Percentiles rank a stretch among this genome's conserved stretches.
These are phyloP conservation scores for Acanthococcus lagerstroemiae DNA, from an alignment of 2,888 invertebrate genomes.

Conservation along the genomic window DNA sequence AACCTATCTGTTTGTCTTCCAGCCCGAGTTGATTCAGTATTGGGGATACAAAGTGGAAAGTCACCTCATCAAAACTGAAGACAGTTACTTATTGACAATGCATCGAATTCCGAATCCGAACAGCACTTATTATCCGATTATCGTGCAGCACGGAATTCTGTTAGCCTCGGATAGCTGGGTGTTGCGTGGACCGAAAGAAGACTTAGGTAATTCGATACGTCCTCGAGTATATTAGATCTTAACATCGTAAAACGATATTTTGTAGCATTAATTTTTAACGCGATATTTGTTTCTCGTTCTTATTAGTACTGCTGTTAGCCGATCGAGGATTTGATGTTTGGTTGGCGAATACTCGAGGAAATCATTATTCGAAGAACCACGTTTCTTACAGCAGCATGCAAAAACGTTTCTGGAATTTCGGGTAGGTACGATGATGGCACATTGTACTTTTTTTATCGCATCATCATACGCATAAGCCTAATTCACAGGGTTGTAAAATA, in stretches of 20 bases:
- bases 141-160: constrained; percentile 29
- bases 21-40: constrained; percentile 22
- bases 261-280: background rate
- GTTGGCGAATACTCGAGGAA: constrained; percentile 31
- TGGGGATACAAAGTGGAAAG: constrained; percentile 29
- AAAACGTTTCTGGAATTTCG: constrained; percentile 28
- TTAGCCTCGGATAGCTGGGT: constrained; percentile 27
- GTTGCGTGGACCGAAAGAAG: constrained; percentile 21
- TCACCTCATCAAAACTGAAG: constrained; percentile 22
- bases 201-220: constrained; percentile 10
- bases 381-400: background rate
- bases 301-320: constrained; percentile 26
- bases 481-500: too few relatives aligned
- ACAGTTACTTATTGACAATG: constrained; percentile 22
- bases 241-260: background rate
- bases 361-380: constrained; percentile 28
- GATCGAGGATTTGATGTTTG: constrained; percentile 32
- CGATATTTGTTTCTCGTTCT: too few relatives aligned
- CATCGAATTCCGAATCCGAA: constrained; percentile 25
- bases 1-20: too few relatives aligned
- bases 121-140: constrained; percentile 21
- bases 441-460: too few relatives aligned
- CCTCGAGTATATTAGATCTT: background rate
- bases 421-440: too few relatives aligned
- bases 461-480: background rate